Evolutionary conservation across 2,888 invertebrate species (phyloP), one percentile per base, ranked within the genome.

Genomic region (Melolontha melolontha): DNA sequence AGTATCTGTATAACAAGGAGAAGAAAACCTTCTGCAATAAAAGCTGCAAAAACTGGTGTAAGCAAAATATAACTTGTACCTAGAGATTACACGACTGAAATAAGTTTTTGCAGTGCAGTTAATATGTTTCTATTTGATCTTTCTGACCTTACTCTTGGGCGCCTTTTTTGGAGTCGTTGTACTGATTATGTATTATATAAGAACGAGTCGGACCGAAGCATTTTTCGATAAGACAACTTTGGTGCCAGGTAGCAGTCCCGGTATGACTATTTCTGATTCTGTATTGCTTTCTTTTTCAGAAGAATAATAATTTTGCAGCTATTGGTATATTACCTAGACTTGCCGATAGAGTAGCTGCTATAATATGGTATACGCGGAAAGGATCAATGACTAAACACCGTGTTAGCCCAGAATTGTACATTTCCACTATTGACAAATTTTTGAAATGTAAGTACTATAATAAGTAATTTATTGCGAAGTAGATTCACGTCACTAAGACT

Each of bases 41-140:
- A 74, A 85, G 86, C 42, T 81, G 83, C 68, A 79, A 82, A 79
- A 84, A 85, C 79, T 88, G 87, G 87, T 86, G 87, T 88, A 74
- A 84, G 65, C 44, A 16, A 10, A 10, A 34, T 10, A 10, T n/a
- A n/a, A n/a, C 34, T 34, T 6, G 34, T 34, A 6, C 2, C 6
- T 1, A 34, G 4, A 51, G 10, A n/a, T 52, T 39, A 51, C n/a
- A 29, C 10, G 12, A 27, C 40, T 29, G 7, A 39, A 49, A 8
- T 41, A 47, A 59, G 40, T 42, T 34, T 62, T 64, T 66, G 1
- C 39, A 69, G 70, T 54, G 8, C 50, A 55, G 29, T 29, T 69
- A 11, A 39, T 70, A 14, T 12, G 49, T 12, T 71, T 65, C 49
- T 73, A 72, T 34, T 6, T 50, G 17, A 40, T 67, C 27, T 75